Base-by-base conservation (phyloP, 2,888 invertebrate genomes). In the Tetragnatha montana region DNA sequence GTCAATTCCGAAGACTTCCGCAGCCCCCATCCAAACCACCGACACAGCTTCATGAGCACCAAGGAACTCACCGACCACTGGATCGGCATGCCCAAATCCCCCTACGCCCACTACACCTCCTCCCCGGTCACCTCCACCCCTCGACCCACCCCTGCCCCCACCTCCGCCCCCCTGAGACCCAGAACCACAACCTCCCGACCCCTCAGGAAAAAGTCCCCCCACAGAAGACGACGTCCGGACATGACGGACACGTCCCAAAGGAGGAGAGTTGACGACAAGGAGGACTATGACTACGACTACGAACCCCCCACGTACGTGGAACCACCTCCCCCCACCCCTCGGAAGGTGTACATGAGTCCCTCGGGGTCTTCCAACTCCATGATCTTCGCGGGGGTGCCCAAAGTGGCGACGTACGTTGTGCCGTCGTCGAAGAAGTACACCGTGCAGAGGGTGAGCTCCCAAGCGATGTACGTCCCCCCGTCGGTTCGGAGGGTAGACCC, bases 201-300 rank as follows among this genome's bases (percentile, higher is more conserved):
- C 1, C 79, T 80, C 22, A 87, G 50, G 14, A 74, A 76, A 71
- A 74, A 19, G 0, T 49, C 19, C 4, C n/a, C n/a, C 8, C 70
- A 35, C 8, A 50, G 50, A 0, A 87, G 71, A 14, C 87, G 90
- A 8, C 51, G 87, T 70, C n/a, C 49, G 8, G 86, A 90, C 19
- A 8, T 10, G 7, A 35, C 51, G 8, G 75, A 85, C 19, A n/a
- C 14, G 6, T 12, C 51, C 3, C 51, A 76, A 10, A 21, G 50
- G 7, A 73, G 73, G 49, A 71, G 51, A 17, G 68, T n/a, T 2
- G 70, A 82, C 17, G 69, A 69, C 1, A 74, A 74, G n/a, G 68
- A 50, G 22, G 90, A 90, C 74, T 86, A 79, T 17, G 90, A 90
- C 70, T 87, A 81, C 22, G 90, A 90, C 76, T 84, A 87, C 49